Percentiles rank a stretch among this genome's conserved stretches.
phyloP scores from a whole-genome alignment of 2,888 invertebrate genomes.

The Mythimna loreyi region DNA sequence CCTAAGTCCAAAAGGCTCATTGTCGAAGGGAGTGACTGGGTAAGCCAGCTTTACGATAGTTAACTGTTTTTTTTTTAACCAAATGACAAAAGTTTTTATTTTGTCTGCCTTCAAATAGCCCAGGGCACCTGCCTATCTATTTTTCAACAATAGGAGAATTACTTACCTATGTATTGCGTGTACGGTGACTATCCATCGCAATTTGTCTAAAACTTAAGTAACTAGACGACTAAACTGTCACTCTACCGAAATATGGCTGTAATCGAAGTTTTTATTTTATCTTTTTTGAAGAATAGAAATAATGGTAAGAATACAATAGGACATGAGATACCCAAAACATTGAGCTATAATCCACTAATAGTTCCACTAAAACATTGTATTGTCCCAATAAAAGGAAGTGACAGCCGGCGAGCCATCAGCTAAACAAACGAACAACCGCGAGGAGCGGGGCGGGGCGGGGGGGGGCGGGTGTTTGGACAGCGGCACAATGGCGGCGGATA shows the following conservation, averaged over 20 bases:
- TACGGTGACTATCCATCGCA: neutral
- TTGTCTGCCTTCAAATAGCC: too few relatives aligned
- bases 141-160: too few relatives aligned
- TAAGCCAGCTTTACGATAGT: too few relatives aligned
- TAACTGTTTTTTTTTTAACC: too few relatives aligned
- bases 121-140: too few relatives aligned
- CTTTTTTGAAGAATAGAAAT: constrained; percentile 21
- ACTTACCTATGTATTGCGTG: neutral
- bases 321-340: constrained; percentile 70
- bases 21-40: too few relatives aligned
- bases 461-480: constrained; percentile 78
- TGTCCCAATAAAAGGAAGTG: constrained; percentile 70
- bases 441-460: constrained; percentile 70
- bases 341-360: constrained; percentile 59
- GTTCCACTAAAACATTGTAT: constrained; percentile 64
- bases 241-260: too few relatives aligned
- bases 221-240: neutral
- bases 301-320: constrained; percentile 61
- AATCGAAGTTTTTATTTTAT: constrained; percentile 6
- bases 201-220: too few relatives aligned
- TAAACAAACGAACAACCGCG: constrained; percentile 59
- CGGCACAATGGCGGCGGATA: constrained; percentile 81
- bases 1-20: too few relatives aligned
- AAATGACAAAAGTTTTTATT: too few relatives aligned
- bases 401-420: constrained; percentile 66